These are phyloP conservation scores for Gymnorhina tibicen DNA, from an alignment of 2,113 vertebrate species.

Conservation along the genomic window DNA sequence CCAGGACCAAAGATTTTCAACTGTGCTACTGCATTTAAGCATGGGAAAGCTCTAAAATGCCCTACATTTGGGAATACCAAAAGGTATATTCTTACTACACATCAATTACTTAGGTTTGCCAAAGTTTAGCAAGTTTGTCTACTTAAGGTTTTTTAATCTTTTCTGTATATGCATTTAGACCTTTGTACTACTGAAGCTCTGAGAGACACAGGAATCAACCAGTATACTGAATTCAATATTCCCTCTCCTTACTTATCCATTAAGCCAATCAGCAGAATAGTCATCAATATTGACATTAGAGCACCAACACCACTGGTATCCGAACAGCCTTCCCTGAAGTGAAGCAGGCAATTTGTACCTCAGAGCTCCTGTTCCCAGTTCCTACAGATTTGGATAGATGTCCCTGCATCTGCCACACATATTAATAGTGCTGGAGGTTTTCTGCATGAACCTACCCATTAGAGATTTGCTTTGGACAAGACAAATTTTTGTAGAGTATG, in stretches of 20 bases:
- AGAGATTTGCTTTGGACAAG: neutral
- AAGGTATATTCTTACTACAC: neutral
- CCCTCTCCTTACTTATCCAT: neutral
- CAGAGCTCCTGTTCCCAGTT: neutral
- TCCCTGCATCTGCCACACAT: neutral
- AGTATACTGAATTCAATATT: neutral
- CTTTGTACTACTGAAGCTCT: neutral
- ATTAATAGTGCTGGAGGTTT: neutral
- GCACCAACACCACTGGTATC: neutral
- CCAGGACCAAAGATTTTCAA: neutral
- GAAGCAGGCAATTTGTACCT: neutral
- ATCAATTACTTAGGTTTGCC: neutral
- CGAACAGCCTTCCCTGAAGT: neutral
- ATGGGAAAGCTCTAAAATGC: neutral
- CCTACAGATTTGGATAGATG: neutral
- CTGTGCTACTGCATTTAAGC: neutral
- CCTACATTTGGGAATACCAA: neutral
- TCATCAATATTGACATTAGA: neutral
- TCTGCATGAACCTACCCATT: neutral
- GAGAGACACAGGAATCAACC: neutral
- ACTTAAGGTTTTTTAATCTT: neutral
- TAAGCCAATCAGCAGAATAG: neutral
- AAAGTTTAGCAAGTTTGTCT: neutral
- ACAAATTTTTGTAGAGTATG: neutral
- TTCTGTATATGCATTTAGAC: neutral